Conservation (phyloP, 2,797 vertebrate genomes). For the Babyrousa celebensis region DNA sequence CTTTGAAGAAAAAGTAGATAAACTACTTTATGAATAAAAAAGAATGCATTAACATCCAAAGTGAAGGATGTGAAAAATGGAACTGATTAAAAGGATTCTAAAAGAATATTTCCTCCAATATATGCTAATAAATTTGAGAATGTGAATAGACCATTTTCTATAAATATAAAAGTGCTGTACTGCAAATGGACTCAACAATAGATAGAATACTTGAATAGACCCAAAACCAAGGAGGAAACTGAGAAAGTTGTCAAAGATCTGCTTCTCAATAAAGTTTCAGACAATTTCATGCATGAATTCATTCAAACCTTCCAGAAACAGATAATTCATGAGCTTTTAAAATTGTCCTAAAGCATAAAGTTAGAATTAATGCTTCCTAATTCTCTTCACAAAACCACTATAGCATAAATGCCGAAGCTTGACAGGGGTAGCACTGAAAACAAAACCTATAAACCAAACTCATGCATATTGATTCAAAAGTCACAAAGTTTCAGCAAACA, state of each 20-base stretch:
- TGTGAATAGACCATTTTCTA: conserved; percentile 72
- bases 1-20: conserved; percentile 58
- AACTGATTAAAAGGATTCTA: conserved; percentile 51
- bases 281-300: conserved; percentile 85
- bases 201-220: conserved; percentile 68
- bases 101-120: conserved; percentile 76
- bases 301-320: conserved; percentile 76
- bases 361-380: conserved; percentile 73
- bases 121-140: conserved; percentile 75
- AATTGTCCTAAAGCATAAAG: conserved; percentile 77
- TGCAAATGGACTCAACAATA: conserved; percentile 69
- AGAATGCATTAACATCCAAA: conserved; percentile 48
- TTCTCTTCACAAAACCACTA: conserved; percentile 57
- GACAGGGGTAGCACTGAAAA: not conserved
- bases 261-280: conserved; percentile 83
- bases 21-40: conserved; percentile 54
- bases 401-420: conserved; percentile 3
- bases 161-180: conserved; percentile 62
- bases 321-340: conserved; percentile 81
- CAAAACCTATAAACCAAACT: conserved; percentile 8
- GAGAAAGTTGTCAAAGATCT: conserved; percentile 81
- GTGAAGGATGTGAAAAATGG: conserved; percentile 52
- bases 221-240: conserved; percentile 72
- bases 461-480: conserved; percentile 27
- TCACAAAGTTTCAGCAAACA: conserved; percentile 45